Evolutionary conservation across 2,113 vertebrate genomes (phyloP), one percentile per base, ranked within the genome.

Genomic region (Nyctereutes procyonoides): DNA sequence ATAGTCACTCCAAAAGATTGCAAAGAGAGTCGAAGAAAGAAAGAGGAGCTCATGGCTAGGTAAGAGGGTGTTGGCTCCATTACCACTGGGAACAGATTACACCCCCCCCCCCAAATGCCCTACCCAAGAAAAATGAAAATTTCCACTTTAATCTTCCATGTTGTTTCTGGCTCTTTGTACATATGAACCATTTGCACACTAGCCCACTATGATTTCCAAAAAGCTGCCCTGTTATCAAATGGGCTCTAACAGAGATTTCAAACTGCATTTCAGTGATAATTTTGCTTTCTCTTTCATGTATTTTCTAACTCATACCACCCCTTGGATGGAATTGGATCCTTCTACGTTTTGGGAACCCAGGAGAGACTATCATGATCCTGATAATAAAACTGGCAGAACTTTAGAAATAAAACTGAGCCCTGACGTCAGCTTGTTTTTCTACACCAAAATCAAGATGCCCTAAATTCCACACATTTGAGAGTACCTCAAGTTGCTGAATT

Each of bases 321-420:
- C 17, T 51, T 55, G 32, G 56, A 69, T 4, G n/a, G 22, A 8
- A 19, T 2, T 90, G 71, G 5, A 55, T 65, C 77, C 53, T 80
- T 53, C 32, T n/a, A 32, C 20, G 30, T 53, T 89, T 90, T 8
- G 56, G 43, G 22, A 91, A 85, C 3, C 32, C 22, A 73, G 3
- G 12, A 71, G 55, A 79, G 28, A 26, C 30, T 69, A 35, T 89
- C 16, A 28, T 2, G 22, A 51, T 77, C 35, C 13, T 22, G 56
- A 62, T 79, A 60, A 95, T 35, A 91, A 90, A 93, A 60, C 1
- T 32, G 38, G 43, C 13, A 97, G 79, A 90, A 90, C 2, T 81
- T 73, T 2, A 73, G 60, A 43, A 67, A 76, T 81, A n/a, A 69
- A 74, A 15, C 16, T 76, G 6, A 48, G 32, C 63, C 3, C 6